Percentiles rank a stretch among this genome's conserved stretches.
Conservation (phyloP, 2,797 vertebrate species). For the Tachyglossus aculeatus region DNA sequence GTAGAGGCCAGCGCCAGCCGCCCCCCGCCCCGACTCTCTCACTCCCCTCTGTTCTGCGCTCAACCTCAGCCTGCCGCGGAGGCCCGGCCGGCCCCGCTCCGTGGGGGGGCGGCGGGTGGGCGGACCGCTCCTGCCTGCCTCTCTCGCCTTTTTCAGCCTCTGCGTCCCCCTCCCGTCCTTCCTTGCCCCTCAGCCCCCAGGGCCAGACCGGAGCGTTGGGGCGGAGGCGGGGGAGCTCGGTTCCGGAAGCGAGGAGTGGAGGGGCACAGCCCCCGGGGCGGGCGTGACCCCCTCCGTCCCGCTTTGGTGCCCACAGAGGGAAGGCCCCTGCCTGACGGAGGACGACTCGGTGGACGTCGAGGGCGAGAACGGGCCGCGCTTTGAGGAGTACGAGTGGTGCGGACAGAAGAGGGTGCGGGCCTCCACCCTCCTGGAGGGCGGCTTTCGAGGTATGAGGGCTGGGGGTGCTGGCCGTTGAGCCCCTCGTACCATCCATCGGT, state of each 20-base stretch:
- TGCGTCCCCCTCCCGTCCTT: slow-evolving; percentile 8
- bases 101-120: neutral
- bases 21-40: slow-evolving; percentile 53
- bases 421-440: slow-evolving; percentile 94
- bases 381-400: slow-evolving; percentile 98
- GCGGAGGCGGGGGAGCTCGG: slow-evolving; percentile 7
- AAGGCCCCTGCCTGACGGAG: slow-evolving; percentile 88
- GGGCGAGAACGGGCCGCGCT: slow-evolving; percentile 93
- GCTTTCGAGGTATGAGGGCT: slow-evolving; percentile 89
- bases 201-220: slow-evolving; percentile 20
- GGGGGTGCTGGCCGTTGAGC: slow-evolving; percentile 21
- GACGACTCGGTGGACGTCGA: slow-evolving; percentile 96
- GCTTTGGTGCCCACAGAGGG: slow-evolving; percentile 83
- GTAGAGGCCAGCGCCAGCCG: slow-evolving; percentile 83
- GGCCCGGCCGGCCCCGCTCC: neutral
- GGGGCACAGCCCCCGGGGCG: neutral
- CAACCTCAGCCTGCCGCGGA: slow-evolving; percentile 3
- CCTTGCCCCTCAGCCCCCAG: neutral
- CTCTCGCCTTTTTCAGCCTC: slow-evolving; percentile 8
- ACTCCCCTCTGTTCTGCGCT: slow-evolving; percentile 45
- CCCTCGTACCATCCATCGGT: no score
- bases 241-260: neutral
- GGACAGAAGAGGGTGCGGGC: slow-evolving; percentile 98
- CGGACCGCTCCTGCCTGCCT: slow-evolving; percentile 14
- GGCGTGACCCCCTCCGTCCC: slow-evolving; percentile 55